Conservation (phyloP, 2,797 vertebrate genomes). For the Botia almorhae region DNA sequence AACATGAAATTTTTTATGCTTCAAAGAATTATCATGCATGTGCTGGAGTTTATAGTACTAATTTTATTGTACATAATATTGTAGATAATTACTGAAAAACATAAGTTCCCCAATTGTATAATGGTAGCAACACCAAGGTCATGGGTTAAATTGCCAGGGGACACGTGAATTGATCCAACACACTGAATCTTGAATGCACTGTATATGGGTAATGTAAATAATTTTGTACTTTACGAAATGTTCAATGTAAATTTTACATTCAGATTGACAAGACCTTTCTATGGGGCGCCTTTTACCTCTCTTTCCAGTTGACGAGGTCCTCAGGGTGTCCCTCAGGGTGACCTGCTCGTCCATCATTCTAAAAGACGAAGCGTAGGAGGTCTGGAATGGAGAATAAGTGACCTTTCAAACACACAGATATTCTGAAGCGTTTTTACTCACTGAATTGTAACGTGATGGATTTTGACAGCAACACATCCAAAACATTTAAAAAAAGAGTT, state of each 20-base stretch:
- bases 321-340: not conserved
- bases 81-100: too few species aligned
- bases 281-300: not conserved
- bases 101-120: too few species aligned
- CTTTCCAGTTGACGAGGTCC: not conserved
- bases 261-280: constrained; percentile 12
- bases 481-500: not conserved
- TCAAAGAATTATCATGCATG: too few species aligned
- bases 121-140: too few species aligned
- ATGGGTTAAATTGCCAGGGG: too few species aligned
- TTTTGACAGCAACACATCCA: not conserved
- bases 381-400: not conserved
- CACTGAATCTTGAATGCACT: too few species aligned
- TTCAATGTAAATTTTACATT: not conserved
- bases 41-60: too few species aligned
- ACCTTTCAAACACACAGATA: constrained; percentile 1
- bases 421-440: not conserved
- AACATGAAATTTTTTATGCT: too few species aligned
- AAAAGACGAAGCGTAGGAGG: not conserved
- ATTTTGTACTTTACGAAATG: not conserved
- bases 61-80: too few species aligned
- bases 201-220: too few species aligned
- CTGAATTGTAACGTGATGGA: not conserved
- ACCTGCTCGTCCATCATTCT: not conserved
- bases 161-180: too few species aligned